These are phyloP conservation scores for Drosophila monieri DNA, from an alignment of 2,888 invertebrate species.

Conservation along the genomic window DNA sequence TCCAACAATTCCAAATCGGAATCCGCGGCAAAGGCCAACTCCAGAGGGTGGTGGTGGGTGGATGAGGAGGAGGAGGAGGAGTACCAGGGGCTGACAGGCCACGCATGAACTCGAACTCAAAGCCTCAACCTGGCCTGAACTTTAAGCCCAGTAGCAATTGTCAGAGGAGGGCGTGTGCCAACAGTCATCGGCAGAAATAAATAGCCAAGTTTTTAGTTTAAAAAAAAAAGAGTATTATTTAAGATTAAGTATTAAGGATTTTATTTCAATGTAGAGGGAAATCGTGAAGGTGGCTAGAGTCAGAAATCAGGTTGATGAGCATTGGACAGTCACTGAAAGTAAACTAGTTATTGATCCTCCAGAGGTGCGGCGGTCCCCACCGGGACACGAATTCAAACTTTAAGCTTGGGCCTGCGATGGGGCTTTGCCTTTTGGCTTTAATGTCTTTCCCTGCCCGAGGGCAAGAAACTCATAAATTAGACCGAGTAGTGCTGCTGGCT, in stretches of 20 bases:
- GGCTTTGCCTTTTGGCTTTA: constrained; percentile 40
- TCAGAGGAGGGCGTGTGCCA: constrained; percentile 49
- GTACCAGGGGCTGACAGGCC: constrained; percentile 11
- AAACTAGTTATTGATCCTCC: constrained; percentile 46
- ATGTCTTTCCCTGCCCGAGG: constrained; percentile 54
- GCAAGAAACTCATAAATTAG: constrained; percentile 76
- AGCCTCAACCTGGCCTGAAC: constrained; percentile 48
- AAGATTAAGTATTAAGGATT: constrained; percentile 30
- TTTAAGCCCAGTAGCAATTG: constrained; percentile 64
- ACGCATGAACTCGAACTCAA: constrained; percentile 42
- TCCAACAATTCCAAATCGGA: constrained; percentile 29
- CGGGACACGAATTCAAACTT: constrained; percentile 71
- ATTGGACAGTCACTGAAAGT: constrained; percentile 33
- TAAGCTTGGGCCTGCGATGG: constrained; percentile 25
- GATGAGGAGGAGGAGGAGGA: background rate
- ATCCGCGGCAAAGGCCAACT: constrained; percentile 34
- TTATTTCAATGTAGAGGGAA: background rate
- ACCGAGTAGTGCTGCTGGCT: constrained; percentile 27
- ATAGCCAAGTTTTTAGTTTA: background rate
- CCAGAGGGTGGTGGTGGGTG: background rate
- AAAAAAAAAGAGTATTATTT: background rate
- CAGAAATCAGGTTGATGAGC: constrained; percentile 68
- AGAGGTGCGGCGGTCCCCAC: constrained; percentile 53
- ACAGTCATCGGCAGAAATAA: constrained; percentile 16
- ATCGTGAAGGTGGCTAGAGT: constrained; percentile 71